These are phyloP conservation scores for Triops cancriformis DNA, from an alignment of 1,140 invertebrate genomes.

Conservation along the genomic window DNA sequence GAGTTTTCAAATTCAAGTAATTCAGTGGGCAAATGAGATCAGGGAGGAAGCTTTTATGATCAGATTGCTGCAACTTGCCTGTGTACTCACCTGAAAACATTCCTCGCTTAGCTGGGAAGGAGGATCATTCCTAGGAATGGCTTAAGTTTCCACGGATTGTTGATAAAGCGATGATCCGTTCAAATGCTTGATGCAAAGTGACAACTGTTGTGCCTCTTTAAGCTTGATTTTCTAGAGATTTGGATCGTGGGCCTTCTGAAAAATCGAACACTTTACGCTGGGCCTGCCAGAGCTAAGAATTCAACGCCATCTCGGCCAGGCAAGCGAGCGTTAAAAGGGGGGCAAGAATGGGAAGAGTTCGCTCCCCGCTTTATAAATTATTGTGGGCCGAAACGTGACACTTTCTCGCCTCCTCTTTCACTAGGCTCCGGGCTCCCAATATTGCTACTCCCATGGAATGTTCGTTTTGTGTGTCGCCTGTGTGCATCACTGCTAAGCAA, in stretches of 20 bases:
- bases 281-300: not conserved
- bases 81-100: constrained; percentile 2
- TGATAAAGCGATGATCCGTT: not conserved
- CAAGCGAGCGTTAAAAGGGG: not conserved
- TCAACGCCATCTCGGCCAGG: not conserved
- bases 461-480: not conserved
- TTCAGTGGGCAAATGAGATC: constrained; percentile 6
- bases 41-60: not conserved
- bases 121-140: not conserved
- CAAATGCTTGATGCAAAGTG: not conserved
- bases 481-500: constrained; percentile 9
- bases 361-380: not conserved
- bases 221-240: not conserved
- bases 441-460: not conserved
- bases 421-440: not conserved
- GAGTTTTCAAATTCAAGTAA: not conserved
- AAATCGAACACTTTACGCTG: not conserved
- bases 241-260: not conserved
- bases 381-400: constrained; percentile 4
- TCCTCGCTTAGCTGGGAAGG: not conserved
- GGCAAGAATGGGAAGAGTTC: not conserved
- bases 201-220: not conserved
- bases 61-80: not conserved
- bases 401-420: constrained; percentile 11
- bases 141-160: not conserved